A percentile compares a stretch with the other conserved stretches of the same genome.
These are phyloP conservation scores for zebrafish (Danio rerio) DNA, from an alignment of 2,113 vertebrate species.

Conservation along the genomic window GRCz12tu NC_133181.1:32047001-32047500, in stretches of 20 bases:
- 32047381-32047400: constrained; percentile 28
- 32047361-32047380: constrained; percentile 43
- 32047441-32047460: constrained; percentile 35
- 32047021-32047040: constrained; percentile 13
- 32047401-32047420: not conserved
- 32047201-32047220: constrained; percentile 42
- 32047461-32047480: not conserved
- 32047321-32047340: constrained; percentile 42
- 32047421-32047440: not conserved
- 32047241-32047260: constrained; percentile 51
- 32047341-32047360: constrained; percentile 43
- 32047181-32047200: constrained; percentile 32
- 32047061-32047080: constrained; percentile 3
- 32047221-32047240: constrained; percentile 40
- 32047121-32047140: constrained; percentile 1
- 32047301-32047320: constrained; percentile 43
- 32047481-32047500: not conserved
- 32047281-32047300: constrained; percentile 57
- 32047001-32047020: not conserved
- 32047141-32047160: not conserved
- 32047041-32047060: not conserved
- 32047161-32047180: no score
- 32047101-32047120: not conserved
- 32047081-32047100: constrained; percentile 33
- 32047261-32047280: constrained; percentile 42